phyloP scores from a whole-genome alignment of 1,140 invertebrate genomes.

The Odontomachus brunneus region DNA sequence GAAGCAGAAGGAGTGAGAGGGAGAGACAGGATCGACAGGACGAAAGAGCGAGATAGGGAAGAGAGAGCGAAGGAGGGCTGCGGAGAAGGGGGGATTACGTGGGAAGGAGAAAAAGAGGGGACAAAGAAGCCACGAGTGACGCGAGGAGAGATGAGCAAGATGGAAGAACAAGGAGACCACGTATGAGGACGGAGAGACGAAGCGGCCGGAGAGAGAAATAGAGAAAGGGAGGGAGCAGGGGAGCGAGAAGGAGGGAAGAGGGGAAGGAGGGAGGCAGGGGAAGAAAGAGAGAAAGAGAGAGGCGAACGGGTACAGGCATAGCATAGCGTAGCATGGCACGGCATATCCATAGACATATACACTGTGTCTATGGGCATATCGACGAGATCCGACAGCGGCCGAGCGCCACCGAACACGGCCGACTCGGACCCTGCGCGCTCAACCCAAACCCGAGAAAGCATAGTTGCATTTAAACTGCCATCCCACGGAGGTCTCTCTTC shows the following conservation, averaged over 20 bases:
- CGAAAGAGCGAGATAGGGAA: neutral
- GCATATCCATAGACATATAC: slow-evolving; percentile 81
- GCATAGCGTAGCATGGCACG: slow-evolving; percentile 71
- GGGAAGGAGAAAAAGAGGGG: slow-evolving; percentile 30
- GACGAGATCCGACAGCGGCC: slow-evolving; percentile 80
- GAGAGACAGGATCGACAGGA: slow-evolving; percentile 4
- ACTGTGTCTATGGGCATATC: slow-evolving; percentile 83
- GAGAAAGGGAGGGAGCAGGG: neutral
- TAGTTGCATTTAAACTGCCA: slow-evolving; percentile 83
- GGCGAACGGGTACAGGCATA: slow-evolving; percentile 32
- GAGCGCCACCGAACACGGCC: slow-evolving; percentile 76
- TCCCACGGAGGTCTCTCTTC: slow-evolving; percentile 75
- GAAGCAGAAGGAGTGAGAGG: slow-evolving; percentile 21
- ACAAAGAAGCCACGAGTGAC: slow-evolving; percentile 54
- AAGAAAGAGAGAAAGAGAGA: slow-evolving; percentile 11
- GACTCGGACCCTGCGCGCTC: slow-evolving; percentile 81
- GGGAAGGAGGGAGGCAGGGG: no score
- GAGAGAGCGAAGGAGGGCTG: neutral
- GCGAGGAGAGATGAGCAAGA: slow-evolving; percentile 23
- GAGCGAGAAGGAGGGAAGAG: slow-evolving; percentile 1
- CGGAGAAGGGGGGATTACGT: neutral
- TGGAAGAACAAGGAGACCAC: slow-evolving; percentile 38
- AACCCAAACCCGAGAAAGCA: slow-evolving; percentile 79
- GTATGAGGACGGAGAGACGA: slow-evolving; percentile 7
- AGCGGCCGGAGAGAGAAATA: neutral